These are phyloP conservation scores for Hippoglossus hippoglossus DNA, from an alignment of 2,797 vertebrate species.

Conservation along the genomic window DNA sequence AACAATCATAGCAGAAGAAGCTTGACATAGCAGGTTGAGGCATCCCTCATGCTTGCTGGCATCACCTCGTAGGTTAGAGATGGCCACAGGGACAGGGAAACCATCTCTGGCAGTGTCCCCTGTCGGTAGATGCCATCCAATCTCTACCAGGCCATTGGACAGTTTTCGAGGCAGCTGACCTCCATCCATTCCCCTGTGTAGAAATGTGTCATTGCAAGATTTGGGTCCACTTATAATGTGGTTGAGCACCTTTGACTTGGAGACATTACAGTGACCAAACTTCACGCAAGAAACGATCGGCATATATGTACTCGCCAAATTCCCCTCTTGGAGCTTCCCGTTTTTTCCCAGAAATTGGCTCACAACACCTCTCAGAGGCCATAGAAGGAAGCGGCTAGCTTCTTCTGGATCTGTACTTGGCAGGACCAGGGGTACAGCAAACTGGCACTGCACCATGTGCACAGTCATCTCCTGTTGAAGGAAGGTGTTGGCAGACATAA, in stretches of 20 bases:
- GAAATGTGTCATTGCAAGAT: constrained; percentile 77
- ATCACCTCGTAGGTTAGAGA: constrained; percentile 86
- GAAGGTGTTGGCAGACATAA: constrained; percentile 83
- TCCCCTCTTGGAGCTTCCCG: constrained; percentile 69
- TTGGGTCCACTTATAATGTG: constrained; percentile 71
- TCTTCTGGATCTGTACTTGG: constrained; percentile 74
- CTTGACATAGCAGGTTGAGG: constrained; percentile 81
- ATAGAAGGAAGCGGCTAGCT: constrained; percentile 81
- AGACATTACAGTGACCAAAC: constrained; percentile 74
- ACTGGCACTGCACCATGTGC: constrained; percentile 87
- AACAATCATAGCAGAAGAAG: constrained; percentile 84
- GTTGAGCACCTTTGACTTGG: constrained; percentile 88
- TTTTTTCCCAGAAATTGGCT: constrained; percentile 58
- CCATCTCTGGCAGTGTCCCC: constrained; percentile 68
- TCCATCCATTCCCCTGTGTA: constrained; percentile 82
- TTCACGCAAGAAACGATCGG: constrained; percentile 79
- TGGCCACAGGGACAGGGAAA: constrained; percentile 81
- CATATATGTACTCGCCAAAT: constrained; percentile 78
- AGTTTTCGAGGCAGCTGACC: constrained; percentile 75
- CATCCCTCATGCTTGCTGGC: constrained; percentile 76
- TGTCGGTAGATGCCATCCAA: constrained; percentile 85
- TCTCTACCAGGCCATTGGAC: constrained; percentile 84
- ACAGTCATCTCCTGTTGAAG: constrained; percentile 85
- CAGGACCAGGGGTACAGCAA: constrained; percentile 87
- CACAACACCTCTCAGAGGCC: constrained; percentile 83